These are phyloP conservation scores for Thymelicus lineola DNA, from an alignment of 2,888 invertebrate genomes.

Conservation along the genomic window DNA sequence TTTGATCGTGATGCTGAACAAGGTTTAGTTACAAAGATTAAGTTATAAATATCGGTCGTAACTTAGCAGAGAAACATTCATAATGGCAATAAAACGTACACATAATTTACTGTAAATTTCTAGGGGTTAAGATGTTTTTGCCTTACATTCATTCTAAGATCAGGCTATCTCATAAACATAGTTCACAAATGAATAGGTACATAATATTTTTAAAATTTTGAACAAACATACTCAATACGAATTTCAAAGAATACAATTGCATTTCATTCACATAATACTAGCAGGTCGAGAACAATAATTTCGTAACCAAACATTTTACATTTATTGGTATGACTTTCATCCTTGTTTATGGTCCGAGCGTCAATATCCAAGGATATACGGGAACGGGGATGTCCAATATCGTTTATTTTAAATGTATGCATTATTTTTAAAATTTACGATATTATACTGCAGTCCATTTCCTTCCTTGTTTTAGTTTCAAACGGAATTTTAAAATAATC, in stretches of 20 bases:
- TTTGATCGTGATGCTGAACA: no score
- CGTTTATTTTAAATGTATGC: constrained; percentile 38
- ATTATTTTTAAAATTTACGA: constrained; percentile 39
- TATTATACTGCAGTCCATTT: constrained; percentile 29
- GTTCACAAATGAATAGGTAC: no score
- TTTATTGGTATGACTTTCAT: constrained; percentile 35
- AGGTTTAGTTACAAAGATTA: no score
- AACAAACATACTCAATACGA: background rate
- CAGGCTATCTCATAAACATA: no score
- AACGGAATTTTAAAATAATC: constrained; percentile 30
- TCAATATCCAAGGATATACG: constrained; percentile 34
- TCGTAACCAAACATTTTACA: constrained; percentile 32
- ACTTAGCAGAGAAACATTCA: no score
- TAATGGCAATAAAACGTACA: no score
- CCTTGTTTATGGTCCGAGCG: constrained; percentile 30
- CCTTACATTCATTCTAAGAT: no score
- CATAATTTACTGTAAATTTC: no score
- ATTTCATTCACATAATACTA: background rate
- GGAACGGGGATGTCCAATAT: constrained; percentile 30
- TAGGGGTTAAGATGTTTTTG: no score
- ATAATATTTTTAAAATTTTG: background rate
- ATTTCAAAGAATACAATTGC: constrained; percentile 7
- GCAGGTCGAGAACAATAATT: constrained; percentile 25
- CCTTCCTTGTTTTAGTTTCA: constrained; percentile 30
- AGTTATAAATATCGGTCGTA: no score